A percentile compares a stretch with the other conserved stretches of the same genome.
Conservation (phyloP, 2,113 vertebrate species). For the Sturnira hondurensis region DNA sequence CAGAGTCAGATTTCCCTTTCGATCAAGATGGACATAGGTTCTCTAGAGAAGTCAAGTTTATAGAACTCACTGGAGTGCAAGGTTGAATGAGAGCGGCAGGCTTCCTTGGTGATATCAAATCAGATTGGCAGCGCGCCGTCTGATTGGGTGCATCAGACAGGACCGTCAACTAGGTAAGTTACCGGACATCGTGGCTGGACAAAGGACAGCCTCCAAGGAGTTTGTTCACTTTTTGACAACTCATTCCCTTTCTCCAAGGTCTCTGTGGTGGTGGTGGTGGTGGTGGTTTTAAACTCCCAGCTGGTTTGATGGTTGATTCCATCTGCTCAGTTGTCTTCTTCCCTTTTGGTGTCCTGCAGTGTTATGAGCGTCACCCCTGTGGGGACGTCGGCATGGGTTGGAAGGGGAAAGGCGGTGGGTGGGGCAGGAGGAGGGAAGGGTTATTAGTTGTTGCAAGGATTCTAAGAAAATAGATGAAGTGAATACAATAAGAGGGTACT, state of each 20-base stretch:
- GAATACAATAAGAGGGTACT: conserved; percentile 82
- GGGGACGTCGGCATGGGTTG: background rate
- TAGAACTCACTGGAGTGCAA: background rate
- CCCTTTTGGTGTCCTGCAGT: conserved; percentile 77
- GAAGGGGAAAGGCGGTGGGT: background rate
- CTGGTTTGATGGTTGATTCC: background rate
- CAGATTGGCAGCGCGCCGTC: conserved; percentile 52
- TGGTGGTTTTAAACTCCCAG: background rate
- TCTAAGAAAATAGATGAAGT: conserved; percentile 81
- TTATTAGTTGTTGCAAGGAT: conserved; percentile 72
- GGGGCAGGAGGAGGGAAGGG: background rate
- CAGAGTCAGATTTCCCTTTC: conserved; percentile 43
- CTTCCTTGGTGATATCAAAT: background rate
- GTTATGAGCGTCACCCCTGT: conserved; percentile 55
- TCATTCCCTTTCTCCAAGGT: background rate
- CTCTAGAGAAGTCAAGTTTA: background rate
- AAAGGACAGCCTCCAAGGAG: background rate
- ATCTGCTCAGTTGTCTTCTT: conserved; percentile 15
- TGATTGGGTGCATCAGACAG: background rate
- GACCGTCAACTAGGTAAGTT: background rate
- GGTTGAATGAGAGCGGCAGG: rapidly evolving
- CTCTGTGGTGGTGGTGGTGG: background rate
- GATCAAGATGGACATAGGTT: background rate
- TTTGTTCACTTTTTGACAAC: background rate
- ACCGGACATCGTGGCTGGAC: background rate